phyloP scores from a whole-genome alignment of 1,140 invertebrate species.

The Lamellibrachia luymesi region DNA sequence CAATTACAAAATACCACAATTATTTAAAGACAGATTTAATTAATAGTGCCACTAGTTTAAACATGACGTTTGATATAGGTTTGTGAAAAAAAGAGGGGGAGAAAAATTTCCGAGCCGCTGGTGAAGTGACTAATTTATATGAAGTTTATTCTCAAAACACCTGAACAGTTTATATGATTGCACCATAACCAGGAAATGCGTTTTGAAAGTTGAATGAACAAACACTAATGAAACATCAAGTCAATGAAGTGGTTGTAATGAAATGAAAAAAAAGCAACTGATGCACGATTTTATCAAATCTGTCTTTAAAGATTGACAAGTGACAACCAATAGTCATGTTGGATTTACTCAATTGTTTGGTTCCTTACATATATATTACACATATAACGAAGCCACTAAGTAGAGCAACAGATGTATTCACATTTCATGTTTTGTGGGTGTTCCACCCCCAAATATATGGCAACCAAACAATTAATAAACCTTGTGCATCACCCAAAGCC shows the following conservation, averaged over 20 bases:
- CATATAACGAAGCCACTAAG: neutral
- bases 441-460: neutral
- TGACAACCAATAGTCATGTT: constrained; percentile 7
- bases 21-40: neutral
- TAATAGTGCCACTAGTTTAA: neutral
- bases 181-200: neutral
- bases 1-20: neutral
- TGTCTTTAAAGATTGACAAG: neutral
- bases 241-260: neutral
- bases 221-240: neutral
- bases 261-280: neutral
- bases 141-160: neutral
- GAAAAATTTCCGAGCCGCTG: neutral
- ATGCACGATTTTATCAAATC: neutral
- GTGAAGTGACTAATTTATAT: neutral
- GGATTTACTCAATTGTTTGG: neutral
- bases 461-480: constrained; percentile 1
- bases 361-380: constrained; percentile 2
- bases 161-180: neutral
- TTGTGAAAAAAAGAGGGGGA: neutral
- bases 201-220: neutral
- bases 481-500: neutral
- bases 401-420: neutral
- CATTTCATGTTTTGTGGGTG: neutral
- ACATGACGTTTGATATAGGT: neutral